Conservation (phyloP, 2,797 vertebrate species). For the Capromys pilorides region DNA sequence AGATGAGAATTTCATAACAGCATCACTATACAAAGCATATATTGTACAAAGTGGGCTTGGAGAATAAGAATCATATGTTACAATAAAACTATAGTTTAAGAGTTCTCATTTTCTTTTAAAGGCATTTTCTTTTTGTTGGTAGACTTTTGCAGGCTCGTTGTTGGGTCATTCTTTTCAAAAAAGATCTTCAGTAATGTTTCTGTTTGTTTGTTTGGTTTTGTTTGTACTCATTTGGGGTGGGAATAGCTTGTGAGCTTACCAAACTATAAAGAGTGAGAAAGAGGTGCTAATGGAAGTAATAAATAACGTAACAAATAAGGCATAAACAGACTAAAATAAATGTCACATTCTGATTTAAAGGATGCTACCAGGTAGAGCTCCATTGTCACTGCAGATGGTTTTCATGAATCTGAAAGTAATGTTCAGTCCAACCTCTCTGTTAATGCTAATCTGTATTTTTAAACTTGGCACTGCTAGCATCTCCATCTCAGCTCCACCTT, state of each 20-base stretch:
- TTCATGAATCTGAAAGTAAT: not conserved
- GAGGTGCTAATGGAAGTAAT: not conserved
- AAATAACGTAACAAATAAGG: not conserved
- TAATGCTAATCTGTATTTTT: not conserved
- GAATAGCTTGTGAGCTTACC: not conserved
- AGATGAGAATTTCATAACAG: not conserved
- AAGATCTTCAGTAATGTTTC: not conserved
- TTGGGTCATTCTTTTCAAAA: not conserved
- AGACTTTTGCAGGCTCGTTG: not conserved
- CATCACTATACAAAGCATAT: not conserved
- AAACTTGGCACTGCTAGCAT: not conserved
- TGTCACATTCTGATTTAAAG: not conserved
- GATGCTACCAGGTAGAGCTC: not conserved
- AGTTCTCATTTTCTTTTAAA: not conserved
- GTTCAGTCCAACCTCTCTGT: not conserved
- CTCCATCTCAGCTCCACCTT: not conserved
- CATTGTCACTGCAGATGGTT: not conserved
- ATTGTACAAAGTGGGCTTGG: not conserved
- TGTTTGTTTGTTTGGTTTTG: too few relatives aligned
- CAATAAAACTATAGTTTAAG: not conserved
- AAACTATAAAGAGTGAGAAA: not conserved
- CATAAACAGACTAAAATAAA: not conserved
- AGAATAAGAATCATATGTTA: not conserved
- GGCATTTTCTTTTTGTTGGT: not conserved
- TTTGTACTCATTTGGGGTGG: not conserved